Evolutionary conservation across 2,113 vertebrate genomes (phyloP), one percentile per base, ranked within the genome.

Genomic region (Pipa parva): DNA sequence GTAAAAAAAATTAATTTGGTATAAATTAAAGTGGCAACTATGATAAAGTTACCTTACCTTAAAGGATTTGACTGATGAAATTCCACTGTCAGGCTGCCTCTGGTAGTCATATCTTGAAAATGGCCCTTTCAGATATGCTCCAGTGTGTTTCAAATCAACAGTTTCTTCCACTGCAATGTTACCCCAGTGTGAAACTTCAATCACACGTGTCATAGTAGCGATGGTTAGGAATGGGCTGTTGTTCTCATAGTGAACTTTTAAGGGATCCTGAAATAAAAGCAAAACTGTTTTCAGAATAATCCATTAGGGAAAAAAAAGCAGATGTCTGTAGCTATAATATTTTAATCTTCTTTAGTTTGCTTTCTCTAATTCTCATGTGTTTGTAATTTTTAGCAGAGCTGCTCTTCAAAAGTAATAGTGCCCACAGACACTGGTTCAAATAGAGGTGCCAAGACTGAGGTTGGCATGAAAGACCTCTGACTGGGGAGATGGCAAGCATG

Each of bases 71-170:
- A 99, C 90, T 17, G 97, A 99, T n/a, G 97, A 97, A 73, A 98
- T 94, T 1, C 97, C 97, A 1, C 97, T 99, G 77, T 99, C 97
- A 1, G 97, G 94, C 81, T 98, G 97, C 24, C 97, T 87, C 83
- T 99, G 97, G 84, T 98, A 99, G 75, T 99, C 97, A 0, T 98
- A 99, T 75, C 97, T 93, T 1, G 96, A 99, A 75, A 99, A 98
- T 0, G 97, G 93, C 0, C 96, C 97, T 77, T 95, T 97, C n/a
- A 99, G 89, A 27, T 83, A 72, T 2, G 96, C 97, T 4, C 97
- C 97, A 0, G 96, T 97, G 80, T 99, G 97, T 74, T 96, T 95
- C 72, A 99, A 75, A 77, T 98, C 94, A 25, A 99, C 88, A 0
- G 93, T 97, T 72, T 99, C 97, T 61, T 99, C 96, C 63, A 99